These are phyloP conservation scores for Loxodonta africana DNA, from an alignment of 2,113 vertebrate genomes.

Conservation along the genomic window DNA sequence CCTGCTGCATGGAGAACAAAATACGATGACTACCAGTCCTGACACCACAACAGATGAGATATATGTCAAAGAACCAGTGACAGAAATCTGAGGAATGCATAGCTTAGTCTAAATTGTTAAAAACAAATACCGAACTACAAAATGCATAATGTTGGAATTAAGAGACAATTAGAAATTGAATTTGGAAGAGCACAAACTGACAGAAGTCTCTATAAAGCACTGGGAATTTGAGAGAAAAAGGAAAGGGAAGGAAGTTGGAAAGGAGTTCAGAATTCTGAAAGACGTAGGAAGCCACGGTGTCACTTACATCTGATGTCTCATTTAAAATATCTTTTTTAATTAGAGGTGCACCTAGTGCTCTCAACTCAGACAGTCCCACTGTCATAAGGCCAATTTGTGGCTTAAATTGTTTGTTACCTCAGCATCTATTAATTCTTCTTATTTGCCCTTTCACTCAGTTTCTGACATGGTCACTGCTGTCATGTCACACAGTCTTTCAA, in stretches of 20 bases:
- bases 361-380: background rate
- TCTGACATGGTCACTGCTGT: no score
- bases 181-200: background rate
- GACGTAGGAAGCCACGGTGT: background rate
- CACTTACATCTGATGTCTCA: background rate
- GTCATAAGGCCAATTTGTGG: no score
- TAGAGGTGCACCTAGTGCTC: background rate
- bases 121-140: background rate
- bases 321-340: background rate
- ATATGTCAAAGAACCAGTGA: background rate
- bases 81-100: background rate
- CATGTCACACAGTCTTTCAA: no score
- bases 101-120: background rate
- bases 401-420: no score
- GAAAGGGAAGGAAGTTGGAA: background rate
- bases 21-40: background rate
- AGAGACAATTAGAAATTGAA: background rate
- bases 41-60: background rate
- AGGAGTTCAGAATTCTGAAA: background rate
- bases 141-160: background rate
- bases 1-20: background rate
- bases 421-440: no score
- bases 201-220: background rate
- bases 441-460: no score
- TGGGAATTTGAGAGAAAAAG: background rate